Evolutionary conservation across 2,113 vertebrate genomes (phyloP).

Genomic region (Girardinichthys multiradiatus): DNA sequence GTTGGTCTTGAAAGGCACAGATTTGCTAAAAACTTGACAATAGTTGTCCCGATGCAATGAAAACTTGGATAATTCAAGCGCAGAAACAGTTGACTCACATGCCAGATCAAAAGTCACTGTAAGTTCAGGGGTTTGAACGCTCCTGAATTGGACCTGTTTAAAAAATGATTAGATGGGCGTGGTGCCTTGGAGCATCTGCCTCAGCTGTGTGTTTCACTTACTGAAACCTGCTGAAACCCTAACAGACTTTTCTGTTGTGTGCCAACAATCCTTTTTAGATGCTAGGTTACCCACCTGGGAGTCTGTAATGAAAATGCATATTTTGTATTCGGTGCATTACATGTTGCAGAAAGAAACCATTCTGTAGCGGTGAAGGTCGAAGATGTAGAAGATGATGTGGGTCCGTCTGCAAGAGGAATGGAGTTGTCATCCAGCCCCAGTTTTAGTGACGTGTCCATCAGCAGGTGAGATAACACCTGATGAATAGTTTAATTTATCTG

Average conservation of each 20-base stretch:
- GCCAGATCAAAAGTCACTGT: neutral
- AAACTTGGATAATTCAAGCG: neutral
- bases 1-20: neutral
- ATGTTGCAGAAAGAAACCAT: slow-evolving; percentile 22
- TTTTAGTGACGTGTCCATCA: slow-evolving; percentile 74
- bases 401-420: slow-evolving; percentile 1
- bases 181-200: no score
- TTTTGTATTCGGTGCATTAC: slow-evolving; percentile 23
- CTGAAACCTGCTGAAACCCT: no score
- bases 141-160: no score
- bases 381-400: slow-evolving; percentile 13
- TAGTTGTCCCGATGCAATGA: neutral
- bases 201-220: no score
- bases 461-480: slow-evolving; percentile 70
- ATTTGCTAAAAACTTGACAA: neutral
- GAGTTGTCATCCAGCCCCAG: slow-evolving; percentile 67
- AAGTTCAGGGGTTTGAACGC: neutral
- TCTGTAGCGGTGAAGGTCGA: slow-evolving; percentile 17
- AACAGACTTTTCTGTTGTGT: neutral
- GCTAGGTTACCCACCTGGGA: neutral
- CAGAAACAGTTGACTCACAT: neutral
- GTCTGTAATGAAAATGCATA: neutral
- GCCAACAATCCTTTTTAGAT: neutral
- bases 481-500: neutral
- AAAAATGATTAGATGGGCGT: no score